Evolutionary conservation across 2,797 vertebrate genomes (phyloP).

Genomic region (Eupleurogrammus muticus): DNA sequence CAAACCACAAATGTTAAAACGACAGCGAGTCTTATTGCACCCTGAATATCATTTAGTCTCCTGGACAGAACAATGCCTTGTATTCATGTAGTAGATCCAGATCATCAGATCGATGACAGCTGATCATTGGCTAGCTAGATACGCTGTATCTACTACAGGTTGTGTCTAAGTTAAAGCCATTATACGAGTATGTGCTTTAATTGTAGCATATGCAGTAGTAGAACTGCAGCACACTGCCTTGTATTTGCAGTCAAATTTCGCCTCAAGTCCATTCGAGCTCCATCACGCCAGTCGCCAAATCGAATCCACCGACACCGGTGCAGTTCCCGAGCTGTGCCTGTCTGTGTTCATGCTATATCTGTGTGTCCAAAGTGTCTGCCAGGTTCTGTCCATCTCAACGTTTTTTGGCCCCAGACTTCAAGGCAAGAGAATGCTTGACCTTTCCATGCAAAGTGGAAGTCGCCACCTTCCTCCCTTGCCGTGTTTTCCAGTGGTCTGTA

Average conservation of each 20-base stretch:
- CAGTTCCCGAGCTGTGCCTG: conserved; percentile 9
- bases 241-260: conserved; percentile 8
- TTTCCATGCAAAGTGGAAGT: conserved; percentile 46
- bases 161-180: conserved; percentile 23
- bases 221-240: conserved; percentile 38
- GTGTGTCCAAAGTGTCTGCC: conserved; percentile 56
- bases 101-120: conserved; percentile 3
- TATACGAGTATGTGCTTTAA: conserved; percentile 45
- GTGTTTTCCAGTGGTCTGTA: conserved; percentile 81
- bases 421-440: conserved; percentile 35
- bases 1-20: conserved; percentile 11
- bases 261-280: conserved; percentile 2
- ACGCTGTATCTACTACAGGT: conserved; percentile 6
- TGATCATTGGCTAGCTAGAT: conserved; percentile 22
- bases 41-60: conserved; percentile 12
- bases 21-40: conserved; percentile 4
- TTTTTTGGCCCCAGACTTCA: conserved; percentile 39
- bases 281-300: conserved; percentile 11
- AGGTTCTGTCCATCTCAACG: conserved; percentile 27
- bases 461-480: conserved; percentile 53
- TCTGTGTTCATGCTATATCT: conserved; percentile 22
- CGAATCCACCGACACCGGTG: conserved; percentile 4
- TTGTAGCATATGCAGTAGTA: conserved; percentile 18
- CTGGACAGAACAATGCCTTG: conserved; percentile 20
- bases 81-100: conserved; percentile 7